Base-by-base conservation (phyloP, 2,797 vertebrate species). In the Gastrophryne carolinensis region DNA sequence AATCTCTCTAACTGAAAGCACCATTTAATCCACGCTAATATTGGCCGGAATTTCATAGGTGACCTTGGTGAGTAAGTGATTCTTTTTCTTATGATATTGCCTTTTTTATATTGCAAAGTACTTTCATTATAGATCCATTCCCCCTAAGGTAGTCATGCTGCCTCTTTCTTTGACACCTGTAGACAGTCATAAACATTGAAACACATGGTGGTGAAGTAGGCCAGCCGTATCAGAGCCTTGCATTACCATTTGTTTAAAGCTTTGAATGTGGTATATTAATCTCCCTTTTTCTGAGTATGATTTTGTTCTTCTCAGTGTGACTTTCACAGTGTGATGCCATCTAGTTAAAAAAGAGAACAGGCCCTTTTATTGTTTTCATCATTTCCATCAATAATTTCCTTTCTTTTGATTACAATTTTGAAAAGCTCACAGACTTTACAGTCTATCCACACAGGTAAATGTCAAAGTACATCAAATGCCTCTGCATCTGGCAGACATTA, bases 1-100 rank as follows among this genome's bases (percentile, higher is more conserved):
- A 78, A 65, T 64, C 61, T 52, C 30, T 60, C 75, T 32, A 65
- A 26, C 27, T 41, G 52, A 65, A 13, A 58, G 32, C 37, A 41
- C 39, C 39, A 72, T 58, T 78, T 78, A 65, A 78, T 78, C 41
- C 68, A 64, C 32, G 11, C 35, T 71, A 77, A 71, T 57, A 30
- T 65, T 71, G 47, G 67, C 66, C 29, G 57, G 67, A 15, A 49
- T 58, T 71, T 78, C 71, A 47, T 41, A 60, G 52, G 60, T 78
- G 67, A 72, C 75, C 75, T 78, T 78, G 75, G 30, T 58, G 60
- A 49, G 64, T 47, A 78, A 78, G 17, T 49, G 49, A 12, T 19
- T 17, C 52, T 58, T 58, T 56, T 75, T 58, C 37, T 11, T 70
- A 61, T 3, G 15, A 77, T 63, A 57, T 71, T 35, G 37, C 58